Percentiles rank a stretch among this genome's conserved stretches.
These are phyloP conservation scores for Hydrolagus affinis DNA, from an alignment of 2,113 vertebrate genomes.

Conservation along the genomic window DNA sequence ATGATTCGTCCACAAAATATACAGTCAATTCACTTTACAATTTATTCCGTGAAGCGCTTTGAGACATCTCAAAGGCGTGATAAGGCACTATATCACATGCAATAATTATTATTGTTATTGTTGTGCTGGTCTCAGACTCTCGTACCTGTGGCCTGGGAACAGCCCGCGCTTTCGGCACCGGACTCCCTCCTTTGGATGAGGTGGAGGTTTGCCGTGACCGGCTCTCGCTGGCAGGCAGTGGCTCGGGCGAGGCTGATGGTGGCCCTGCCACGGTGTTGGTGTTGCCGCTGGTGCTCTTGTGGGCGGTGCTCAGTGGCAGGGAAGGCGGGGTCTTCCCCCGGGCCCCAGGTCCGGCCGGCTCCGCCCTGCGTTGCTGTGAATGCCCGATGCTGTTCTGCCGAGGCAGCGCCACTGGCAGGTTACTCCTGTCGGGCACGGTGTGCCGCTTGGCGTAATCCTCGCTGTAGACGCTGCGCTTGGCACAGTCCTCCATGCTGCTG, in stretches of 20 bases:
- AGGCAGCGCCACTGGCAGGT: conserved; percentile 63
- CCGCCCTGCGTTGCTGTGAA: conserved; percentile 72
- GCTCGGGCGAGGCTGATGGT: conserved; percentile 49
- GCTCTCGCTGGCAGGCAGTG: conserved; percentile 45
- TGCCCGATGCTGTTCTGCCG: conserved; percentile 76
- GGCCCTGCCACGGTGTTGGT: conserved; percentile 37
- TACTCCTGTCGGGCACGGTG: conserved; percentile 48
- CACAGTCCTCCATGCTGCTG: conserved; percentile 75
- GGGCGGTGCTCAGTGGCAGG: conserved; percentile 63
- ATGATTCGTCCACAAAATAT: too few relatives aligned
- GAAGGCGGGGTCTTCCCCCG: conserved; percentile 58
- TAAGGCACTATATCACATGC: too few relatives aligned
- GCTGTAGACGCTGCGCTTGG: conserved; percentile 63
- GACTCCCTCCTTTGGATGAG: conserved; percentile 64
- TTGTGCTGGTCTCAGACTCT: neutral
- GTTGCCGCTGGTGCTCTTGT: conserved; percentile 69
- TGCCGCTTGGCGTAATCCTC: conserved; percentile 61
- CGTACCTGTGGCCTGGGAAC: conserved; percentile 63
- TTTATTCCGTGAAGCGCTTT: too few relatives aligned
- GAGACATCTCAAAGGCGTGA: too few relatives aligned
- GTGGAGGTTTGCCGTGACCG: conserved; percentile 63
- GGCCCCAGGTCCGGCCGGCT: conserved; percentile 57
- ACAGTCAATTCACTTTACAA: too few relatives aligned
- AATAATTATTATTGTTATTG: too few relatives aligned
- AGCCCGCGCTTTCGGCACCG: conserved; percentile 62